Evolutionary conservation across 2,888 invertebrate species (phyloP).

Genomic region (Chaetogeoica ovagalla): DNA sequence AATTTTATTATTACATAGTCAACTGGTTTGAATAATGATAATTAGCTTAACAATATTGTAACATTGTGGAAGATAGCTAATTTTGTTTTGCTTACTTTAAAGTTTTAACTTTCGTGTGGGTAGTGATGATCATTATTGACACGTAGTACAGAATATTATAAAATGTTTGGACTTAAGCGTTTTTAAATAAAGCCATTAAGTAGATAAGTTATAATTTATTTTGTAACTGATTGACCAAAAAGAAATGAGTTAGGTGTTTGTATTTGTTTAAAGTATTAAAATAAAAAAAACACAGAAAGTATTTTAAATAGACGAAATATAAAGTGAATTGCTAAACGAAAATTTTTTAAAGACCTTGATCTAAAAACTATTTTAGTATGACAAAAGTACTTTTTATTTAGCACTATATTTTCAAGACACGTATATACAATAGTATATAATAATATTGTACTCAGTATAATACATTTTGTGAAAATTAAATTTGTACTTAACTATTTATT

Average conservation of each 20-base stretch:
- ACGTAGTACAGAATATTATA: neutral
- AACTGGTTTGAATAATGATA: neutral
- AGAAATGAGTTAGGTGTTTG: neutral
- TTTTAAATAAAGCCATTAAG: neutral
- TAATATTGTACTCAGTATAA: no score
- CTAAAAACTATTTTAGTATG: conserved; percentile 24
- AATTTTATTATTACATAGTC: conserved; percentile 9
- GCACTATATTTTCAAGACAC: neutral
- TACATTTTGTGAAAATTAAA: conserved; percentile 8
- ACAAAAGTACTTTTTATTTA: conserved; percentile 4
- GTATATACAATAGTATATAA: no score
- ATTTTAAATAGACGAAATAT: conserved; percentile 1
- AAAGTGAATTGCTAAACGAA: neutral
- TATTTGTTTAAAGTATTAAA: neutral
- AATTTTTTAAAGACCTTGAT: conserved; percentile 24
- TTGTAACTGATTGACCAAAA: neutral
- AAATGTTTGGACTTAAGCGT: neutral
- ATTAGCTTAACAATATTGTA: conserved; percentile 11
- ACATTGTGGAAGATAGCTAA: conserved; percentile 16
- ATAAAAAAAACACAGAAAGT: neutral
- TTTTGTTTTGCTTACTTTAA: neutral
- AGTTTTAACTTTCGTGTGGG: neutral
- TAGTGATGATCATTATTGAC: neutral
- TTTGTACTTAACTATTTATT: neutral
- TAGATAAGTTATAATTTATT: neutral